These are phyloP conservation scores for Larimichthys crocea DNA, from an alignment of 2,113 vertebrate genomes.

Conservation along the genomic window DNA sequence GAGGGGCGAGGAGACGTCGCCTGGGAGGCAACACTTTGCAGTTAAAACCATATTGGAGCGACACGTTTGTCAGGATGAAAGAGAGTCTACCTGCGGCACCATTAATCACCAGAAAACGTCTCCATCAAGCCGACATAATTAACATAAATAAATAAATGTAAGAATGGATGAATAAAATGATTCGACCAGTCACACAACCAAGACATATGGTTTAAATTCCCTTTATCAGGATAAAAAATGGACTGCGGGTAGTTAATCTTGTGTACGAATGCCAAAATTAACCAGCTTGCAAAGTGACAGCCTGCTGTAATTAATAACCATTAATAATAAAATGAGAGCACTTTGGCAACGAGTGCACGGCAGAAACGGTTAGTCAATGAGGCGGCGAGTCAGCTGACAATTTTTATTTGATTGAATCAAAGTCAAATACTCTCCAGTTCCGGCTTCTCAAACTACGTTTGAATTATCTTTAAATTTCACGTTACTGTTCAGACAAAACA, in stretches of 20 bases:
- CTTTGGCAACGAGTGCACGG: not conserved
- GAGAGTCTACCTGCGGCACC: slow-evolving; percentile 15
- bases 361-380: not conserved
- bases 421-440: not conserved
- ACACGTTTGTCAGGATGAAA: slow-evolving; percentile 48
- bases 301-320: not conserved
- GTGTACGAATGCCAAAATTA: not conserved
- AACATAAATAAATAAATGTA: slow-evolving; percentile 18
- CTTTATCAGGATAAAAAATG: not conserved
- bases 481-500: too few species aligned
- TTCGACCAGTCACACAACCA: slow-evolving; percentile 1
- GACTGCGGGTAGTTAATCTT: not conserved
- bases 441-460: too few species aligned
- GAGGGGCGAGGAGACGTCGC: slow-evolving; percentile 5
- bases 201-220: not conserved
- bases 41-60: slow-evolving; percentile 32
- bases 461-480: too few species aligned
- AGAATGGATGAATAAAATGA: not conserved
- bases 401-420: too few species aligned
- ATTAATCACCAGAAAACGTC: slow-evolving; percentile 54
- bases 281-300: not conserved
- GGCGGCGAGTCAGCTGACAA: not conserved
- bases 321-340: not conserved
- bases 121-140: slow-evolving; percentile 18
- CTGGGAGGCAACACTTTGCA: slow-evolving; percentile 13